Base-by-base conservation (phyloP, 35 echinoderm and acorn worm species). In the Apostichopus californicus region DNA sequence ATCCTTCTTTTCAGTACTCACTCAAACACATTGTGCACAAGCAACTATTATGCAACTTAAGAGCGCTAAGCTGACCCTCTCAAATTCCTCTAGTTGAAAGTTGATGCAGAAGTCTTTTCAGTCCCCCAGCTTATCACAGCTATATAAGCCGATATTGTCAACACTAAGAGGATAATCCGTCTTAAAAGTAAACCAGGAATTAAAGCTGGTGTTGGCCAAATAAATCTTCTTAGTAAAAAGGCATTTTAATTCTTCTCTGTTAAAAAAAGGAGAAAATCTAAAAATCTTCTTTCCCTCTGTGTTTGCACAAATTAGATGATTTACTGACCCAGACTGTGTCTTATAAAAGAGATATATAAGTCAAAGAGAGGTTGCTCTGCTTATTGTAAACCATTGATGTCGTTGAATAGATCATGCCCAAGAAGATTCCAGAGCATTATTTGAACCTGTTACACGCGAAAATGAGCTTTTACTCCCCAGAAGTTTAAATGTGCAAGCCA, bases 131-230 rank as follows among this genome's bases (percentile, higher is more conserved):
- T 68, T 68, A 68, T 18, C 6, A 68, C 11, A 68, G 11, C 18
- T 68, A 8, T 68, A 12, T 53, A 83, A 83, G 80, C 80, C 54
- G 80, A 83, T 81, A 81, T 54, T 81, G 79, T 81, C 79, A 14
- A 11, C 25, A 26, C 5, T 17, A 56, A 56, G 53, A 34, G 55
- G 80, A 83, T 83, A 83, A 83, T 17, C 52, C 18, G 2, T 55
- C 80, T 83, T 55, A n/a, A 68, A 68, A 68, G 46, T 83, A 46
- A 83, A 55, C 7, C 80, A 34, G 9, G 34, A 83, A 18, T 55
- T 14, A 11, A 34, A 83, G 80, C 55, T 55, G 5, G 28, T 83
- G 80, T 83, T 83, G 80, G 80, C 34, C 80, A 83, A 83, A 83
- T 56, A 83, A 46, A 83, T 83, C 28, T 83, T 55, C 46, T 55